Evolutionary conservation across 2,888 invertebrate species (phyloP).

Genomic region (Ptychoptera albimana): DNA sequence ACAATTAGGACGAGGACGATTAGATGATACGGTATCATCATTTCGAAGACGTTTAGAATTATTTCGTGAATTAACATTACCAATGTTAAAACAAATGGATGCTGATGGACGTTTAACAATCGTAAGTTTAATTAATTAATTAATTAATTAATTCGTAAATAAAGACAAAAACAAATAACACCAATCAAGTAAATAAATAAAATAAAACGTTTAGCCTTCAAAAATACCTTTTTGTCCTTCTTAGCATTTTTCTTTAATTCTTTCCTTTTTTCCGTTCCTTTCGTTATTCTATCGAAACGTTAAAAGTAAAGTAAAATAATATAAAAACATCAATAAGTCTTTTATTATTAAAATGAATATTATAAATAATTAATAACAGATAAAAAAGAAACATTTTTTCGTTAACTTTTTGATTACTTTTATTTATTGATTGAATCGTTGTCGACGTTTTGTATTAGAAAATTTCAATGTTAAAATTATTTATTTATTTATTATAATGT

Average conservation of each 20-base stretch:
- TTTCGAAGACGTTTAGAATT: conserved; percentile 69
- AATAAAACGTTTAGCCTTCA: not conserved
- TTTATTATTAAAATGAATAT: not conserved
- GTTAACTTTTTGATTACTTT: no score
- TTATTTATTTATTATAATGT: not conserved
- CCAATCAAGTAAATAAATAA: no score
- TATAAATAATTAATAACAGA: not conserved
- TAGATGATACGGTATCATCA: conserved; percentile 76
- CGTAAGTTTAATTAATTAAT: conserved; percentile 37
- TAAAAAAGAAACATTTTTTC: no score
- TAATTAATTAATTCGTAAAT: not conserved
- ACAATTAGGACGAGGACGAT: conserved; percentile 64
- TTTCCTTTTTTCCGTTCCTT: no score
- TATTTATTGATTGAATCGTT: no score
- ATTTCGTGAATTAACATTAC: conserved; percentile 74
- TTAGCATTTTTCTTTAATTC: not conserved
- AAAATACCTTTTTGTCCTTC: not conserved
- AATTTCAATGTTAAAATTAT: no score
- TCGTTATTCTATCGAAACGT: no score
- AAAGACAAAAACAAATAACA: no score
- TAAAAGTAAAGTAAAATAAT: not conserved
- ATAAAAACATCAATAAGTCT: not conserved
- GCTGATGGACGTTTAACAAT: conserved; percentile 67
- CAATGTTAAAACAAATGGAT: conserved; percentile 76
- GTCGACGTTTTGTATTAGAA: no score